A percentile compares a stretch with the other conserved stretches of the same genome.
These are phyloP conservation scores for Aquatica leii DNA, from an alignment of 2,888 invertebrate genomes.

Conservation along the genomic window DNA sequence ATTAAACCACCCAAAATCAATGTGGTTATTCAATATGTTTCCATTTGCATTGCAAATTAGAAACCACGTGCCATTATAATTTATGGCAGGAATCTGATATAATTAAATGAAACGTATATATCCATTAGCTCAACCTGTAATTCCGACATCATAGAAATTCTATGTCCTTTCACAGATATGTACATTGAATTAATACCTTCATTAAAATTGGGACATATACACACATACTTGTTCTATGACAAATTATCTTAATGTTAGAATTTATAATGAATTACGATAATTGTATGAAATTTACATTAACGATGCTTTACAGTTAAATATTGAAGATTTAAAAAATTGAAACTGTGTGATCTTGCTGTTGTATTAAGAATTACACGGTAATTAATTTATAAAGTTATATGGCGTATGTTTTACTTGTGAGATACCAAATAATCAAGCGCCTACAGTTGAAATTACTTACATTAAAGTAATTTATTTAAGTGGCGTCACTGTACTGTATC, in stretches of 20 bases:
- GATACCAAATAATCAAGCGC: too few relatives aligned
- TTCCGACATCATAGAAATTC: slow-evolving; percentile 26
- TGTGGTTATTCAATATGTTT: slow-evolving; percentile 34
- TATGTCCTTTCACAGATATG: slow-evolving; percentile 18
- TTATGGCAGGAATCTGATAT: slow-evolving; percentile 33
- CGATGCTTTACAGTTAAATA: too few relatives aligned
- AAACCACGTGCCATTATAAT: slow-evolving; percentile 36
- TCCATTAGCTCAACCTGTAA: slow-evolving; percentile 33
- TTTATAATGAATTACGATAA: too few relatives aligned
- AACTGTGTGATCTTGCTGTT: too few relatives aligned
- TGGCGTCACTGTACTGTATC: too few relatives aligned
- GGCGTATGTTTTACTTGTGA: too few relatives aligned
- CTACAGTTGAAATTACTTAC: too few relatives aligned
- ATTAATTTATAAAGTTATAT: too few relatives aligned
- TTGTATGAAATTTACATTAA: too few relatives aligned
- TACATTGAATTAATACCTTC: slow-evolving; percentile 27
- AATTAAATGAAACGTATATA: slow-evolving; percentile 35
- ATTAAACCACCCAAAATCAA: slow-evolving; percentile 34
- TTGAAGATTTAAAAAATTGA: too few relatives aligned
- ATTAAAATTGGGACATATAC: slow-evolving; percentile 19
- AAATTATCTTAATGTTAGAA: slow-evolving; percentile 13
- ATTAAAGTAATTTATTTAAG: too few relatives aligned
- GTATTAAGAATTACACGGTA: too few relatives aligned
- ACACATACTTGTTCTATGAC: slow-evolving; percentile 17
- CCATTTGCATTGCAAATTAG: slow-evolving; percentile 36